Base-by-base conservation (phyloP, 2,888 invertebrate species). In the Endotricha flammealis region DNA sequence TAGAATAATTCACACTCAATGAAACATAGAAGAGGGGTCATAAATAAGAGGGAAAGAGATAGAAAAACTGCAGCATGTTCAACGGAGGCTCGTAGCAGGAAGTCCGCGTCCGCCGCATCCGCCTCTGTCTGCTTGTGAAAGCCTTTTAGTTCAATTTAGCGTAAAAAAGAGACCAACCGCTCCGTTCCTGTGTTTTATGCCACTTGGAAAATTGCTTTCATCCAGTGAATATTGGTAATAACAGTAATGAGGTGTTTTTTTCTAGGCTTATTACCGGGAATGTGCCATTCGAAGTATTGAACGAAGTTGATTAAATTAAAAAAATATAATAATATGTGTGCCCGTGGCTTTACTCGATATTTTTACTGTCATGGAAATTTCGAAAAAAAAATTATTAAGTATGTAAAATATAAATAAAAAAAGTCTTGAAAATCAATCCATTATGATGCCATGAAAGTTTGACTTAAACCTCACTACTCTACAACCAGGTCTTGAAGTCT, bases 71-170 rank as follows among this genome's bases (percentile, higher is more conserved):
- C 53, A 58, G 54, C 60, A 66, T 71, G 65, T 65, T 67, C 69
- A 70, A 64, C 61, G 64, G 53, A 61, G 57, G 61, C 60, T 63
- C 59, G 67, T 68, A 65, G 60, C 64, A 69, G 77, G 78, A 77
- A 54, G 60, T 74, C 72, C 72, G 71, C 61, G 64, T 54, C 65
- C 61, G 71, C 71, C 72, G 64, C 75, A 74, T 79, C 79, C 80
- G 70, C 57, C 52, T 56, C 69, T 65, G 66, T 68, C 72, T 75
- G 72, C 56, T 61, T 50, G 64, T 71, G 72, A 79, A 79, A 79
- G 78, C 79, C 78, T 80, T 79, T 82, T 82, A 80, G 81, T 77
- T 82, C 76, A 82, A 80, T 80, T 81, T 72, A 73, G 61, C 77
- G 78, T 77, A 71, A 80, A 82, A 77, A 74, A 68, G 69, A 66